Percentiles rank a stretch among this genome's conserved stretches.
Conservation (phyloP, 2,888 invertebrate genomes). For the Isotomurus palustris region DNA sequence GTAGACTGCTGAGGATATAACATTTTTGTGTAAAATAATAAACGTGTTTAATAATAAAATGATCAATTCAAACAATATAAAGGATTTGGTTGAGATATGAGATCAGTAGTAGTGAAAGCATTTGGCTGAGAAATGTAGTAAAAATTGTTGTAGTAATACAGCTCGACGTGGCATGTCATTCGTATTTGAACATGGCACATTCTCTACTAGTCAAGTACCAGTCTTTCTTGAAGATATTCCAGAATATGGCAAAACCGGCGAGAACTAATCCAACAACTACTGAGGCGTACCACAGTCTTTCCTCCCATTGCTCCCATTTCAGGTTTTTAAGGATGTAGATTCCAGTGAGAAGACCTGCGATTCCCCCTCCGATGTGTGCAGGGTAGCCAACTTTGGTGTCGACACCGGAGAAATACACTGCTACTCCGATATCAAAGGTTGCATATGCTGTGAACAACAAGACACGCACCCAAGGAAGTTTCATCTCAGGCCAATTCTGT, state of each 20-base stretch:
- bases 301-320: constrained; percentile 74
- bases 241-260: constrained; percentile 67
- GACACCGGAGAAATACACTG: constrained; percentile 81
- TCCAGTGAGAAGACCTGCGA: constrained; percentile 79
- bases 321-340: constrained; percentile 74
- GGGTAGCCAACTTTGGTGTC: constrained; percentile 83
- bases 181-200: background rate
- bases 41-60: too few relatives aligned
- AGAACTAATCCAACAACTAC: constrained; percentile 65
- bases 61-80: too few relatives aligned
- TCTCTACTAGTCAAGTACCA: constrained; percentile 15
- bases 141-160: too few relatives aligned
- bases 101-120: too few relatives aligned
- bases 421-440: constrained; percentile 78
- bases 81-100: too few relatives aligned
- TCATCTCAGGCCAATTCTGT: constrained; percentile 97
- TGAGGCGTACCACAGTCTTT: constrained; percentile 73
- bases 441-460: constrained; percentile 72
- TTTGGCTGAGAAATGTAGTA: too few relatives aligned
- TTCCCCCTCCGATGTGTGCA: constrained; percentile 70
- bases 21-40: too few relatives aligned
- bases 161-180: background rate
- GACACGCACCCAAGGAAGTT: constrained; percentile 64
- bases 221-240: constrained; percentile 58
- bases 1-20: too few relatives aligned